Evolutionary conservation across 2,888 invertebrate species (phyloP), one percentile per base, ranked within the genome.

Genomic region (Lasius fuliginosus): DNA sequence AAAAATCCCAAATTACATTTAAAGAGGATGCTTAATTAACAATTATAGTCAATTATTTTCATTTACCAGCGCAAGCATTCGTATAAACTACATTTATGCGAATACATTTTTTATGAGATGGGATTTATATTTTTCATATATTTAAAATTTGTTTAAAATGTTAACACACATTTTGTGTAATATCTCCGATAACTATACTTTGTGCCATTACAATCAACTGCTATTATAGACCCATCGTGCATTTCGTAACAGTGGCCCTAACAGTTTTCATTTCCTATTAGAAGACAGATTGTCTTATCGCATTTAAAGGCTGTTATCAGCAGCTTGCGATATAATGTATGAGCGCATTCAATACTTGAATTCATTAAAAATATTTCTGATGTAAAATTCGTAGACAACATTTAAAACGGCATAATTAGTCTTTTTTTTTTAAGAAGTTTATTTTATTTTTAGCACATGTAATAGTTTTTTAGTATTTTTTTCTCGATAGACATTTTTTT

Each of bases 271-370:
- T 79, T 60, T 60, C 30, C 68, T 46, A 69, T 23, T 46, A 65
- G 6, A 53, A 58, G 42, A 30, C 12, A 62, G 18, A 67, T 69
- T 69, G n/a, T 30, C 6, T 79, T 68, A 68, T 69, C 46, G 11
- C 58, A 58, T 58, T 40, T 30, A 1, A 60, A 33, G 15, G 12
- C 46, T 6, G 33, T 46, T 67, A 33, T 68, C 42, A 12, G 33
- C 15, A 18, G 18, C 30, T 67, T 11, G 12, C n/a, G 40, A 2
- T 12, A 53, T 40, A 67, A 67, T 23, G 18, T 42, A 60, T 18
- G 18, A 60, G 12, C 12, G 18, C 33, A 23, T 36, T 18, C 12
- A 18, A 58, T 15, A 18, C 11, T 36, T 64, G 9, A 9, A 4
- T 18, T 56, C 15, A 18, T 36, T 33, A 33, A 49, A n/a, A 53